phyloP scores from a whole-genome alignment of 2,888 invertebrate genomes.

The Dione vanillae region DNA sequence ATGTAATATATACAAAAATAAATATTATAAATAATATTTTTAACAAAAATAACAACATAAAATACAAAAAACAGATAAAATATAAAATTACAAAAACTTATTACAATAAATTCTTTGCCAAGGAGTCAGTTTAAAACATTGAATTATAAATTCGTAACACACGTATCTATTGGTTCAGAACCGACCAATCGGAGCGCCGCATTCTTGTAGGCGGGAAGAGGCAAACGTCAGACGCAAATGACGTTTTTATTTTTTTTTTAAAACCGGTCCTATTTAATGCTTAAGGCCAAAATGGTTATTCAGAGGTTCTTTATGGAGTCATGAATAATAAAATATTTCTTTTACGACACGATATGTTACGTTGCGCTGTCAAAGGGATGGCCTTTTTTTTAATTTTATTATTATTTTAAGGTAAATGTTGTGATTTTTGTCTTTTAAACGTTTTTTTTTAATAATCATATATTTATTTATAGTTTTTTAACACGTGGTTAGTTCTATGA shows the following conservation, averaged over 20 bases:
- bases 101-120: conserved; percentile 17
- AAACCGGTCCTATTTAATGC: conserved; percentile 69
- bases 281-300: conserved; percentile 63
- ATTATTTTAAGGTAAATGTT: not conserved
- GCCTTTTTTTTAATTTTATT: not conserved
- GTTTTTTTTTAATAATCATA: not conserved
- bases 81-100: not conserved
- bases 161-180: conserved; percentile 63
- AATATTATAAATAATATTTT: not conserved
- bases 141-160: conserved; percentile 60
- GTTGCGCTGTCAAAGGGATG: conserved; percentile 10
- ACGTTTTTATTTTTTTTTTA: conserved; percentile 62
- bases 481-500: not conserved
- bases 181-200: conserved; percentile 65
- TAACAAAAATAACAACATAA: not conserved
- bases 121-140: conserved; percentile 33
- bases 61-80: conserved; percentile 16
- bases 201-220: conserved; percentile 76
- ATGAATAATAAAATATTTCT: conserved; percentile 21
- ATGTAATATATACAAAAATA: not conserved
- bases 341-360: conserved; percentile 23
- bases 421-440: not conserved
- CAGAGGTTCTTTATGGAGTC: conserved; percentile 51
- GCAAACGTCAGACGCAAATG: conserved; percentile 80
- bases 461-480: too few relatives aligned